Percentiles rank a stretch among this genome's conserved stretches.
Conservation (phyloP, 2,113 vertebrate genomes). For the Scomber japonicus region DNA sequence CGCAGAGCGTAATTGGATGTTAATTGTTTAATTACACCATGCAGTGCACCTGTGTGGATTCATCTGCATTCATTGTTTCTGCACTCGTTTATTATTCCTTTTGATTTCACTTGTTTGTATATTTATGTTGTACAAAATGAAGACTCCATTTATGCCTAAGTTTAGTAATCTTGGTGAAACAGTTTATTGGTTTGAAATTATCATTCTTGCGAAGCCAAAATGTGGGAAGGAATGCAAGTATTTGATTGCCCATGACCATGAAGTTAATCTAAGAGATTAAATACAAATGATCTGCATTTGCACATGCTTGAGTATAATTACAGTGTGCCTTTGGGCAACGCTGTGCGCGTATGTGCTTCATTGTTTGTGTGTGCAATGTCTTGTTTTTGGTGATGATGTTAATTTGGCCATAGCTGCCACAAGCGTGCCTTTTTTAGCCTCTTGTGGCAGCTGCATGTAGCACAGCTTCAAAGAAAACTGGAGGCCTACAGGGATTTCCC, state of each 20-base stretch:
- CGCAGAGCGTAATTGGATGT: too few species aligned
- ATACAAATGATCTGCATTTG: constrained; percentile 10
- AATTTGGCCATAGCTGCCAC: constrained; percentile 53
- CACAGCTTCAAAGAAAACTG: constrained; percentile 70
- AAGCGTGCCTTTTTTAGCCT: constrained; percentile 46
- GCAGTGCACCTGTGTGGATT: too few species aligned
- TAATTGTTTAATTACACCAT: too few species aligned
- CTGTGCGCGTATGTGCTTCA: constrained; percentile 2
- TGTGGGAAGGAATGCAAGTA: constrained; percentile 43
- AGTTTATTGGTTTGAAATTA: background rate
- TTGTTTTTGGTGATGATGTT: constrained; percentile 52
- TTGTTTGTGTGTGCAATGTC: constrained; percentile 45
- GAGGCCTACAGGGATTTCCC: constrained; percentile 71
- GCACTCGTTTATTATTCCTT: too few species aligned
- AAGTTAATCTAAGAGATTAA: constrained; percentile 14
- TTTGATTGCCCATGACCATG: background rate
- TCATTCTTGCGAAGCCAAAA: constrained; percentile 8
- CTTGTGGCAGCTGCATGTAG: constrained; percentile 53
- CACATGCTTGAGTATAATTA: constrained; percentile 17
- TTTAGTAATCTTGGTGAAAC: constrained; percentile 2
- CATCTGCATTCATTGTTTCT: too few species aligned
- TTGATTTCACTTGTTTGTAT: too few species aligned
- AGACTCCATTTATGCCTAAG: background rate
- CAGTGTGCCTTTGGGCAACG: constrained; percentile 14
- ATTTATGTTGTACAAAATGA: too few species aligned